Base-by-base conservation (phyloP, 2,113 vertebrate genomes). In the Uropsilus gracilis region DNA sequence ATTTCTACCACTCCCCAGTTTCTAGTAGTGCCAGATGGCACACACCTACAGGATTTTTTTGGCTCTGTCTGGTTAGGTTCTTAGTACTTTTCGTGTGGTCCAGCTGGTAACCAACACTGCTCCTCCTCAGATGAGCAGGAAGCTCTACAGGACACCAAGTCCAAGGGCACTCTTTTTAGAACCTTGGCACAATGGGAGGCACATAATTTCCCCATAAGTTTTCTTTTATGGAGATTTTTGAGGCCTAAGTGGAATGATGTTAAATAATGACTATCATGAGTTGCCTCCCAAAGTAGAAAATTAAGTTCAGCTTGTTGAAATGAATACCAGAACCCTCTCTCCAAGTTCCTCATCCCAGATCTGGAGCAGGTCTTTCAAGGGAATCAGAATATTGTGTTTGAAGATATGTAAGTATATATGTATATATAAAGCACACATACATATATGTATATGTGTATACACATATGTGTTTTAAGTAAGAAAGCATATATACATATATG, bases 171-270 rank as follows among this genome's bases (percentile, higher is more conserved):
- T 82, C 53, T 69, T 82, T 86, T 82, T n/a, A 94, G 77, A 69
- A 87, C 42, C 63, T 91, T 93, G 90, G 73, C 88, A 61, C 32
- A 72, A 81, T 72, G 28, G 6, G 37, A 66, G 32, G 57, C 22
- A 32, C 3, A 80, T 75, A 84, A 88, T 46, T 95, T 91, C 53
- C n/a, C 39, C 96, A 95, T 94, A 84, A 85, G 92, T 76, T 94
- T 97, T 94, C 94, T 96, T 94, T 98, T 94, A 92, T 88, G 91
- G 78, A 92, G 69, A 94, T 95, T 96, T 95, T 94, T 97, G 92
- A 94, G 90, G 94, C 71, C 30, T 64, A 48, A 61, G 39, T 61
- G 94, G 92, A 97, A 97, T 91, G 73, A 90, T 95, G 92, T 78
- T 96, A 73, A 96, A 95, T 85, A 95, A 92, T 89, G 85, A 96